Conservation (phyloP, 1,140 invertebrate genomes). For the Rhynchophorus ferrugineus region DNA sequence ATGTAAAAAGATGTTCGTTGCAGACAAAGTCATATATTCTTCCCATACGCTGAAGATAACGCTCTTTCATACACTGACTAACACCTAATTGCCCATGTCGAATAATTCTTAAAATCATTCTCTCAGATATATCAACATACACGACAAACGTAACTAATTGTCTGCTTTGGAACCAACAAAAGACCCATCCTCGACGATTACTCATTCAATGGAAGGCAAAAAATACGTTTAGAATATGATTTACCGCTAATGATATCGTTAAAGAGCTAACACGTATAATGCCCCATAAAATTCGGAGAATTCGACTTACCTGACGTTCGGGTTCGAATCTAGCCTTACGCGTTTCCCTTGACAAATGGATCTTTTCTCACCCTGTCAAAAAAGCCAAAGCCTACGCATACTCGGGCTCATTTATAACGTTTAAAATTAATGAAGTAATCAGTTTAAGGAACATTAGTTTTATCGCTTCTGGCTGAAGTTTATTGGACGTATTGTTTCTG, state of each 20-base stretch:
- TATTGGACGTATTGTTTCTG: not conserved
- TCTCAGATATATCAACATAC: too few relatives aligned
- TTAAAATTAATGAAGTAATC: conserved; percentile 23
- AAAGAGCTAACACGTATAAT: not conserved
- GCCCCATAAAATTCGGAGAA: not conserved
- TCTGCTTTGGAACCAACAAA: too few relatives aligned
- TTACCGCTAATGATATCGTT: not conserved
- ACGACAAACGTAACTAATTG: too few relatives aligned
- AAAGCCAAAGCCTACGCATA: conserved; percentile 19
- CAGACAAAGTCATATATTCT: too few relatives aligned
- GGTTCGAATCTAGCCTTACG: conserved; percentile 7
- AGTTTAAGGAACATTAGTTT: conserved; percentile 17
- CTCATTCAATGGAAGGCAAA: too few relatives aligned
- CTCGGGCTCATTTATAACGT: conserved; percentile 16
- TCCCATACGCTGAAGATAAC: too few relatives aligned
- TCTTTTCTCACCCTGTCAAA: conserved; percentile 18
- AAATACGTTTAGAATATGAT: not conserved
- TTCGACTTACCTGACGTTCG: conserved; percentile 7
- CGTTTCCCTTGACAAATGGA: conserved; percentile 16
- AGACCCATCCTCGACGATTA: too few relatives aligned
- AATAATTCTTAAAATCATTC: too few relatives aligned
- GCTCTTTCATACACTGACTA: too few relatives aligned
- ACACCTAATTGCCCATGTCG: too few relatives aligned
- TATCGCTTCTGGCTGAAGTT: not conserved
- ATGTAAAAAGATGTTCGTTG: too few relatives aligned